A percentile compares a stretch with the other conserved stretches of the same genome.
Evolutionary conservation across 53 echinoderm and acorn worm genomes (phyloP).

Genomic region (Luidia sarsii): DNA sequence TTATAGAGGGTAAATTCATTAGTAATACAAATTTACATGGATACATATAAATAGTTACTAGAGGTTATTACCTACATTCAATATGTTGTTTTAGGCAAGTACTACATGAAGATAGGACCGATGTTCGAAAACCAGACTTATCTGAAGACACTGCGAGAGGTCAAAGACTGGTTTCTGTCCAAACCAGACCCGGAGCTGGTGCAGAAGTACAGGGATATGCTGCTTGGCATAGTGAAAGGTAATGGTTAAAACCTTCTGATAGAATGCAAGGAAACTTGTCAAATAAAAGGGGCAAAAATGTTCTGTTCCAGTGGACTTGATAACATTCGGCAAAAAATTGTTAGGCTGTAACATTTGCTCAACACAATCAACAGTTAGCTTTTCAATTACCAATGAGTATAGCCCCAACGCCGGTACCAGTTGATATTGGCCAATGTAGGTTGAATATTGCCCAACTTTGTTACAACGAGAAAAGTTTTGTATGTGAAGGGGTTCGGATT

Average conservation of each 20-base stretch:
- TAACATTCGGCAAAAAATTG: no score
- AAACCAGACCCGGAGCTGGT: not conserved
- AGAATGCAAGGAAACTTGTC: no score
- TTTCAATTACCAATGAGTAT: no score
- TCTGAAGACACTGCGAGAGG: not conserved
- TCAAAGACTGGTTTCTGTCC: constrained; percentile 9
- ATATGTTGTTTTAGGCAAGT: constrained; percentile 31
- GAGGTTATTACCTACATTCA: not conserved
- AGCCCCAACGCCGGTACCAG: no score
- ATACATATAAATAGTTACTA: not conserved
- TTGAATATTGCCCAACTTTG: no score
- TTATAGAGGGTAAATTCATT: not conserved
- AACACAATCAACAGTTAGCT: no score
- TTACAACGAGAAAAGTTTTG: not conserved
- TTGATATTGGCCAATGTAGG: no score
- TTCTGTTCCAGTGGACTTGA: no score
- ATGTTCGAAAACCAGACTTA: not conserved
- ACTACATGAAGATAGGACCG: constrained; percentile 55
- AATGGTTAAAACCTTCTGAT: not conserved
- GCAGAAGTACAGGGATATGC: not conserved
- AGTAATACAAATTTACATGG: not conserved
- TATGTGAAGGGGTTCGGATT: not conserved
- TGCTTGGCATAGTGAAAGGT: constrained; percentile 11
- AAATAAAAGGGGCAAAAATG: no score
- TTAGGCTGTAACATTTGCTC: no score